Evolutionary conservation across 2,888 invertebrate species (phyloP), one percentile per base, ranked within the genome.

Genomic region (Criorhina ranunculi): DNA sequence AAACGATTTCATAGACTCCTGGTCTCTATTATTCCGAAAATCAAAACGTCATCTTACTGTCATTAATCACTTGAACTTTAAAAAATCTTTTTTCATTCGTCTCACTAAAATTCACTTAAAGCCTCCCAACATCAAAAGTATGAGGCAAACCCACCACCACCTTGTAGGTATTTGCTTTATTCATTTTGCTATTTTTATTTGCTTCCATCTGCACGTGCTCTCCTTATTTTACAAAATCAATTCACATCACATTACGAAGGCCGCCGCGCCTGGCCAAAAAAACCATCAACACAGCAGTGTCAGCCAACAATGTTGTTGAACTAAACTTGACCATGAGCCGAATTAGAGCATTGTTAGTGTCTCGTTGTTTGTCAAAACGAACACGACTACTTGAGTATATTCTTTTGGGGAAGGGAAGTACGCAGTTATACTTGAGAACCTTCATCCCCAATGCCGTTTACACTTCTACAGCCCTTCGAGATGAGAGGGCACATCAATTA

Each of bases 201-300:
- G 3, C 24, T 76, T 53, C 67, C 51, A 49, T 53, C 40, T 42
- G 76, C 55, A 75, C 75, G 53, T 69, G 60, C 53, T 59, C 49
- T 57, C 31, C 31, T 76, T 64, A 51, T 67, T 83, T 72, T 78
- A 67, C 66, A 78, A 83, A 82, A 78, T 55, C 72, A 72, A 83
- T 83, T 83, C 77, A 83, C 82, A 83, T 67, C 66, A 53, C 72
- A 66, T 72, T 60, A 72, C 60, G 72, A 82, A 77, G 77, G 72
- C 37, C 44, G 37, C 0, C 8, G 12, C 11, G 46, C 62, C n/a
- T 17, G 24, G 9, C 35, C 15, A 73, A 72, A 55, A 73, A 72
- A 55, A 75, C 12, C 12, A 60, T 19, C 5, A 35, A 19, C 67
- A 55, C 37, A 24, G 35, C 55, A 24, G 24, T 4, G 24, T 24